Evolutionary conservation across 2,113 vertebrate species (phyloP), one percentile per base, ranked within the genome.

Genomic region (Aegypius monachus): DNA sequence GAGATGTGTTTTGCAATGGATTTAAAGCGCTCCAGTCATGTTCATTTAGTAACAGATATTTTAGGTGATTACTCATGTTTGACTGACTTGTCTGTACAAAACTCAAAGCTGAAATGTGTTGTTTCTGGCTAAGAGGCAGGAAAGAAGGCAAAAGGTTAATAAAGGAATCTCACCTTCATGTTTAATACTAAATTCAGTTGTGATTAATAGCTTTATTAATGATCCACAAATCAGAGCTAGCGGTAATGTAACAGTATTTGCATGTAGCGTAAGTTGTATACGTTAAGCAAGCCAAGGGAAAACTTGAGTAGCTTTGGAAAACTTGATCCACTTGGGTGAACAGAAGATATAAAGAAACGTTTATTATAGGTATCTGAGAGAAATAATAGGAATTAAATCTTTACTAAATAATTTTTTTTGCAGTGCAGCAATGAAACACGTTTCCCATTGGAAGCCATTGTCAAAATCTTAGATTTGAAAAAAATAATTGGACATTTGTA

Each of bases 121-220:
- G 87, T 87, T 94, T 80, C 81, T 96, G 84, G 59, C 59, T 38
- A 70, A 75, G 72, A 90, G 72, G 74, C 62, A 71, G 72, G 40
- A 36, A 90, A 55, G 83, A 87, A 86, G 93, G 94, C 91, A 91
- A 72, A 89, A 97, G 96, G 94, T 96, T 97, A 96, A 97, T 91
- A 94, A 95, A 94, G 94, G 45, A 94, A 93, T 95, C 61, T 90
- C 90, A 87, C 93, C 89, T 96, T 91, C 38, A 20, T 55, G 71
- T 96, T 97, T 95, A 87, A 93, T 96, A 81, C 74, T 93, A 52
- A 91, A 89, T 95, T 89, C 89, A 66, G 45, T 77, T 91, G 70
- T 94, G 93, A 97, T 96, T 82, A 70, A 97, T 94, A 63, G 87
- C 84, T 94, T 91, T 91, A 90, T 97, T 97, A 94, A 94, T 86